phyloP scores from a whole-genome alignment of 2,113 vertebrate species.

The Grammatotria lemairii region DNA sequence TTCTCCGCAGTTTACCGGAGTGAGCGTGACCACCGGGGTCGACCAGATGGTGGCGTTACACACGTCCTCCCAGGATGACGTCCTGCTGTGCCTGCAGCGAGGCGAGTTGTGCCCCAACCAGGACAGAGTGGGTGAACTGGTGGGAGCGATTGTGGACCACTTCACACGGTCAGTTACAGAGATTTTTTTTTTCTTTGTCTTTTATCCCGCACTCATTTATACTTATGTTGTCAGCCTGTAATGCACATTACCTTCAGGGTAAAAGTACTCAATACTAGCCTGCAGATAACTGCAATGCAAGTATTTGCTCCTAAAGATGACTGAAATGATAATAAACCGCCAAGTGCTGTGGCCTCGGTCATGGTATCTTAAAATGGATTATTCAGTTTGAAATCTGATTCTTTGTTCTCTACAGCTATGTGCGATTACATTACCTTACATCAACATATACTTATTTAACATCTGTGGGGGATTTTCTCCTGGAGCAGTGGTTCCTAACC shows the following conservation, averaged over 20 bases:
- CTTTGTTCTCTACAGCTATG: neutral
- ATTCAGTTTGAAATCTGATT: neutral
- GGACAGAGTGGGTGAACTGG: conserved; percentile 84
- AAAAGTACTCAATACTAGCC: neutral
- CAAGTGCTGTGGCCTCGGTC: neutral
- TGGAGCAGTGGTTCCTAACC: neutral
- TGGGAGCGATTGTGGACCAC: conserved; percentile 80
- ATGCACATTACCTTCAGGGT: neutral
- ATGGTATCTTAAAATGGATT: rapidly evolving
- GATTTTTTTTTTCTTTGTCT: conserved; percentile 20
- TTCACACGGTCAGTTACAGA: conserved; percentile 76
- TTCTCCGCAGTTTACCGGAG: conserved; percentile 71
- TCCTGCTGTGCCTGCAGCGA: conserved; percentile 81
- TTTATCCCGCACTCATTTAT: neutral
- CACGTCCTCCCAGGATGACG: conserved; percentile 67
- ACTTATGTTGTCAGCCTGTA: neutral
- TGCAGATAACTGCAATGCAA: neutral
- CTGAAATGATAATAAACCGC: neutral
- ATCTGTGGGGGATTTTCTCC: neutral
- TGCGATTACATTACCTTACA: neutral
- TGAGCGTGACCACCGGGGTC: conserved; percentile 79
- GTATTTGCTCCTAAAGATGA: neutral
- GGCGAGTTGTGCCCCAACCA: conserved; percentile 64
- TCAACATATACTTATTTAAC: neutral
- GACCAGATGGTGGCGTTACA: conserved; percentile 90